These are phyloP conservation scores for Chesias legatella DNA, from an alignment of 2,888 invertebrate species.

Conservation along the genomic window DNA sequence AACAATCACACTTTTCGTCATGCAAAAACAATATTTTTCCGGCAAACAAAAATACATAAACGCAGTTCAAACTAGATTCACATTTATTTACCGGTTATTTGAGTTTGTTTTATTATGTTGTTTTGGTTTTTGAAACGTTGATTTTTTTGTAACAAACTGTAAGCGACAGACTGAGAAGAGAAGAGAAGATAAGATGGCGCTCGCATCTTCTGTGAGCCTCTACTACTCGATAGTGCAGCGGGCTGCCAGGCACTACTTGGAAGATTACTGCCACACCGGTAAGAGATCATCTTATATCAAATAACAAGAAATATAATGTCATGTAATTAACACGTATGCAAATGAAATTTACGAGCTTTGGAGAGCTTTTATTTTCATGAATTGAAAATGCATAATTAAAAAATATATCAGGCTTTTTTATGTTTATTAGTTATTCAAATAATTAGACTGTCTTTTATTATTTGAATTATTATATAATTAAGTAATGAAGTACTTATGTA, in stretches of 20 bases:
- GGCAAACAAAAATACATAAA: constrained; percentile 54
- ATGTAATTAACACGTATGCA: too few species aligned
- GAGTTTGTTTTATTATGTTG: constrained; percentile 42
- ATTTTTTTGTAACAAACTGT: constrained; percentile 66
- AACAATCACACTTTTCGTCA: constrained; percentile 51
- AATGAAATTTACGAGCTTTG: too few species aligned
- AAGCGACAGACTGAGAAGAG: constrained; percentile 52
- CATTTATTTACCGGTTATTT: constrained; percentile 36
- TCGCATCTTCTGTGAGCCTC: constrained; percentile 84
- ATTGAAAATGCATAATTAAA: too few species aligned
- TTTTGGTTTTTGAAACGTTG: constrained; percentile 57
- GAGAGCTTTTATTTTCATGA: too few species aligned
- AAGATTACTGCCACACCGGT: constrained; percentile 85
- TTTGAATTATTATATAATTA: too few species aligned
- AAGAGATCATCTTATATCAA: constrained; percentile 37
- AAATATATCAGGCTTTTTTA: too few species aligned
- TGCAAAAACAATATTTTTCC: constrained; percentile 55
- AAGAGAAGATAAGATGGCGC: constrained; percentile 72
- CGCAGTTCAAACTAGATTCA: constrained; percentile 74
- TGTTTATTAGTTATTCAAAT: too few species aligned
- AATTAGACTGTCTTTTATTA: too few species aligned
- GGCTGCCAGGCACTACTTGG: constrained; percentile 83
- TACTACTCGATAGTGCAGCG: constrained; percentile 86
- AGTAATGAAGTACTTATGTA: too few species aligned
- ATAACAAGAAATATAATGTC: too few species aligned